These are phyloP conservation scores for Brevimyrus niger DNA, from an alignment of 2,113 vertebrate genomes.

Conservation along the genomic window DNA sequence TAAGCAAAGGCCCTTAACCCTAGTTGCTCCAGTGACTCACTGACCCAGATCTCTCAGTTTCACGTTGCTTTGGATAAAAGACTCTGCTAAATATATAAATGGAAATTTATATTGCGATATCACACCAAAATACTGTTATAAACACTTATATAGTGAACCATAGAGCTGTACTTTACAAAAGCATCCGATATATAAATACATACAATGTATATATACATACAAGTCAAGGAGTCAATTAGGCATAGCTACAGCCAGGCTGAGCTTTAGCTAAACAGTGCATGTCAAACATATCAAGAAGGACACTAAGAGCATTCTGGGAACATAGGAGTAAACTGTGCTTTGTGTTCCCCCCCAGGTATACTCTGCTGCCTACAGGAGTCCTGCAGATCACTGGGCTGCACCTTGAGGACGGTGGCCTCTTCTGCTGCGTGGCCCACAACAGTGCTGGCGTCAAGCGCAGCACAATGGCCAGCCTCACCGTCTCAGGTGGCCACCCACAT, in stretches of 20 bases:
- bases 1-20: not conserved
- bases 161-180: not conserved
- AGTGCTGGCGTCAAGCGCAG: constrained; percentile 88
- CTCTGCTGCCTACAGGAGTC: constrained; percentile 87
- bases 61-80: not conserved
- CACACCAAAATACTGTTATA: not conserved
- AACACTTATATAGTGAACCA: not conserved
- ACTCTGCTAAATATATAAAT: not conserved
- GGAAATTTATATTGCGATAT: not conserved
- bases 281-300: not conserved
- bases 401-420: constrained; percentile 78
- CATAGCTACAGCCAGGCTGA: not conserved
- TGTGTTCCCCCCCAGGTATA: constrained; percentile 70
- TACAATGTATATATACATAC: not conserved
- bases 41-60: not conserved
- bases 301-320: not conserved
- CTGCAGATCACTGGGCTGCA: constrained; percentile 88
- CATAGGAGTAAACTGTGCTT: not conserved
- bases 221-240: not conserved
- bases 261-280: not conserved
- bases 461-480: constrained; percentile 74
- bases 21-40: not conserved
- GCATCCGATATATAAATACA: not conserved
- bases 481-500: constrained; percentile 70
- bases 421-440: constrained; percentile 91